A percentile compares a stretch with the other conserved stretches of the same genome.
Evolutionary conservation across 2,888 invertebrate genomes (phyloP).

Genomic region (Pyrrhia umbra): DNA sequence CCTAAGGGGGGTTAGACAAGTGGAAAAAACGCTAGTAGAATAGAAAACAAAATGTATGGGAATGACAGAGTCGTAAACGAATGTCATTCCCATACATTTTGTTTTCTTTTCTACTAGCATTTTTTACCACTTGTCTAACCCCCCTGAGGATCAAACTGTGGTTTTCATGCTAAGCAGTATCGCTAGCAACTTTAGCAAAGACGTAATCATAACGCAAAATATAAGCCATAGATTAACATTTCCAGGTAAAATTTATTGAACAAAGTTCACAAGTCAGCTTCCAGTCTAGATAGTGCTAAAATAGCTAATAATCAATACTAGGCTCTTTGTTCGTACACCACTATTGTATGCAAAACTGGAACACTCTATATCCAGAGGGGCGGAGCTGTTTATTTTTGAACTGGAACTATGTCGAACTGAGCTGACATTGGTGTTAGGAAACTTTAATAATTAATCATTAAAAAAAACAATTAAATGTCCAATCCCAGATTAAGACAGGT

Average conservation of each 20-base stretch:
- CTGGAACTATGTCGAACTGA: constrained; percentile 32
- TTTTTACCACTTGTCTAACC: too few relatives aligned
- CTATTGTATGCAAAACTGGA: constrained; percentile 57
- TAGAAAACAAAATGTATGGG: too few relatives aligned
- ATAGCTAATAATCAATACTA: background rate
- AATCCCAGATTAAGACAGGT: too few relatives aligned
- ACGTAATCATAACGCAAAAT: too few relatives aligned
- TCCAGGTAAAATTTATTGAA: background rate
- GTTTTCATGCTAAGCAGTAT: too few relatives aligned
- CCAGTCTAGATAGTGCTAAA: background rate
- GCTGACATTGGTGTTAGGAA: background rate
- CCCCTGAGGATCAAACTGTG: too few relatives aligned
- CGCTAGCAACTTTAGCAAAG: too few relatives aligned
- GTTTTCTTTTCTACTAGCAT: too few relatives aligned
- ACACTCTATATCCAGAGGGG: constrained; percentile 41
- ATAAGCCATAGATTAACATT: background rate
- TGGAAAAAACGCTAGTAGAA: too few relatives aligned
- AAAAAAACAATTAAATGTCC: background rate
- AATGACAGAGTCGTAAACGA: too few relatives aligned
- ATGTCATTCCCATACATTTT: too few relatives aligned
- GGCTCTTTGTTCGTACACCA: constrained; percentile 27
- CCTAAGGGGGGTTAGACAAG: too few relatives aligned
- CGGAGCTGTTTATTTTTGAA: constrained; percentile 49
- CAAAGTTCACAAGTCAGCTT: background rate
- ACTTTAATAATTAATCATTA: background rate